Percentiles rank a stretch among this genome's conserved stretches.
These are phyloP conservation scores for Manis pentadactyla DNA, from an alignment of 2,797 vertebrate genomes.

Conservation along the genomic window DNA sequence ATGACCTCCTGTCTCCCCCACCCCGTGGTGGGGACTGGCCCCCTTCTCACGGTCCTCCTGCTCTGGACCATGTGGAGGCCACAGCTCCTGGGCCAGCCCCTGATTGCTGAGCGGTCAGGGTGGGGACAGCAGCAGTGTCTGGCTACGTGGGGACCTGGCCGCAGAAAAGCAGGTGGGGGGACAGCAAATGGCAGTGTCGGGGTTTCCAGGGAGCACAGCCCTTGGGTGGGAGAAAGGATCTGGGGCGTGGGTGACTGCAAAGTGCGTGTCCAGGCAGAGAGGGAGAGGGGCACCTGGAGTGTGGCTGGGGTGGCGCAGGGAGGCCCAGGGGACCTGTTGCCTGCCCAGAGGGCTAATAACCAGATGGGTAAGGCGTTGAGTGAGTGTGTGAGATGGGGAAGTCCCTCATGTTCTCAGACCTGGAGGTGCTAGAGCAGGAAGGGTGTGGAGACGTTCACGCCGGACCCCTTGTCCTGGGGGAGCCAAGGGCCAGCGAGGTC, in stretches of 20 bases:
- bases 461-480: rapidly evolving
- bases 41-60: background rate
- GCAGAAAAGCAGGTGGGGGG: background rate
- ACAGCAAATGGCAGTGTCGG: rapidly evolving
- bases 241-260: rapidly evolving
- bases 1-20: background rate
- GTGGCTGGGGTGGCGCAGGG: background rate
- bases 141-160: background rate
- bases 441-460: rapidly evolving
- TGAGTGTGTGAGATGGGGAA: background rate
- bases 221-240: background rate
- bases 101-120: rapidly evolving
- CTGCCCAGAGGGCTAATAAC: background rate
- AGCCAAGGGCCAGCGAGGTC: rapidly evolving
- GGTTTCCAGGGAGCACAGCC: background rate
- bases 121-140: rapidly evolving
- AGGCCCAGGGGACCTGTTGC: rapidly evolving
- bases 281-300: rapidly evolving
- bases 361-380: rapidly evolving
- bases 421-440: background rate
- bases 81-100: background rate
- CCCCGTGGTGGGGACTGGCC: rapidly evolving
- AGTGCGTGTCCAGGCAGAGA: background rate
- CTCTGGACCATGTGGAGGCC: background rate
- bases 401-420: rapidly evolving